These are phyloP conservation scores for Deilephila elpenor DNA, from an alignment of 2,888 invertebrate species.

Conservation along the genomic window DNA sequence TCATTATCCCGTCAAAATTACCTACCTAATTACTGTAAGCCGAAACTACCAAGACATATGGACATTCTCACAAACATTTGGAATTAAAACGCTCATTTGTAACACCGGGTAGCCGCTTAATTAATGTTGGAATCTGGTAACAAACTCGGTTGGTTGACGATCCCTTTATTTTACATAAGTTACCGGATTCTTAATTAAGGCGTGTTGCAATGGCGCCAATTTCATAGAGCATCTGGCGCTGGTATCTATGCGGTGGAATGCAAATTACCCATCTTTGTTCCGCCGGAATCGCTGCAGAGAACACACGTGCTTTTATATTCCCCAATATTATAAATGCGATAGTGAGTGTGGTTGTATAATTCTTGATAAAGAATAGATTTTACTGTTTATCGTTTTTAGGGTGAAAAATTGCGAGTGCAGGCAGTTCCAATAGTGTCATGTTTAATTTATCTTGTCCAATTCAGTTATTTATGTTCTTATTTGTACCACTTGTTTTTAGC, in stretches of 20 bases:
- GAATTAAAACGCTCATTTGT: constrained; percentile 18
- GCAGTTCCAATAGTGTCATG: too few species aligned
- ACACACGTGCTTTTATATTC: neutral
- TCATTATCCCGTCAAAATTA: neutral
- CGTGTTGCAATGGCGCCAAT: constrained; percentile 35
- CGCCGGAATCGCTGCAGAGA: neutral
- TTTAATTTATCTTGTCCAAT: too few species aligned
- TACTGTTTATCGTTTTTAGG: too few species aligned
- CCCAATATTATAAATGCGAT: neutral
- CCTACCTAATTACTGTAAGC: neutral
- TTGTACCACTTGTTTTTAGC: too few species aligned
- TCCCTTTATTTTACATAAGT: constrained; percentile 27
- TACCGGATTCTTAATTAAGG: constrained; percentile 34
- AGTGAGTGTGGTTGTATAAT: neutral
- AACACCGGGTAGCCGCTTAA: constrained; percentile 25
- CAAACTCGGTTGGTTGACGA: constrained; percentile 25
- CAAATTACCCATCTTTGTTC: constrained; percentile 33
- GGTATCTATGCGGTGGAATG: constrained; percentile 35
- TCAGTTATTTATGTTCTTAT: too few species aligned
- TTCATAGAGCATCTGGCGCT: constrained; percentile 39
- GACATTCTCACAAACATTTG: constrained; percentile 20
- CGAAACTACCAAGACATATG: constrained; percentile 9
- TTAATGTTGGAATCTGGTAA: constrained; percentile 20
- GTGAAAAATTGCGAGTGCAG: too few species aligned
- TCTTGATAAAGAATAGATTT: too few species aligned